Base-by-base conservation (phyloP, 2,797 vertebrate genomes). In the Periparus ater region DNA sequence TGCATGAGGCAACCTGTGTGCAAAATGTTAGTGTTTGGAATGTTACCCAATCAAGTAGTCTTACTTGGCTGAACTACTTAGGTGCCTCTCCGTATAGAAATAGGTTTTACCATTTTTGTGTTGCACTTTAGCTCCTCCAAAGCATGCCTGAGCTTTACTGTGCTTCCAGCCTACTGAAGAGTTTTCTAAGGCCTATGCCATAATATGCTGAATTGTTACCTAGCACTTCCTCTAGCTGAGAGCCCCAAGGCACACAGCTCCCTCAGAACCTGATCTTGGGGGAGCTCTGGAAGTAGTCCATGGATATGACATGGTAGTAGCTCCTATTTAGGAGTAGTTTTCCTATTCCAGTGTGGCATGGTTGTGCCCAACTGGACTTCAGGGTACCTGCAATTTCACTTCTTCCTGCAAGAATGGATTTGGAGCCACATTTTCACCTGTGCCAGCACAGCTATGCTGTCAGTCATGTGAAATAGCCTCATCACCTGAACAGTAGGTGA, bases 51-150 rank as follows among this genome's bases (percentile, higher is more conserved):
- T 85, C 91, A 89, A 86, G 79, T 45, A n/a, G 45, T 79, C 78
- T 40, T 97, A 93, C 96, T 93, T 97, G 92, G 83, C 68, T 10
- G 5, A 92, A 91, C 83, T 94, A 60, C 58, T 87, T 48, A 85
- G 81, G 58, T 84, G 66, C 61, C 73, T 89, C 5, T 4, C 73
- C 54, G 68, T 61, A 75, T 38, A 92, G 94, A 91, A 34, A 91
- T 74, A 79, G 63, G 54, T 75, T 92, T 93, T 90, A 96, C 76
- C 44, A 34, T 70, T 95, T 91, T 83, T 89, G 88, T 85, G 81
- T 91, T 61, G 61, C 70, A 55, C 38, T 50, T 75, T 62, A 73
- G 20, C 61, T 95, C 53, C n/a, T 82, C 30, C 12, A 14, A 73
- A 92, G 34, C 26, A 8, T 55, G 48, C 27, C 73, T 81, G 73